These are phyloP conservation scores for Leucophenga varia DNA, from an alignment of 1,140 invertebrate genomes.

Conservation along the genomic window DNA sequence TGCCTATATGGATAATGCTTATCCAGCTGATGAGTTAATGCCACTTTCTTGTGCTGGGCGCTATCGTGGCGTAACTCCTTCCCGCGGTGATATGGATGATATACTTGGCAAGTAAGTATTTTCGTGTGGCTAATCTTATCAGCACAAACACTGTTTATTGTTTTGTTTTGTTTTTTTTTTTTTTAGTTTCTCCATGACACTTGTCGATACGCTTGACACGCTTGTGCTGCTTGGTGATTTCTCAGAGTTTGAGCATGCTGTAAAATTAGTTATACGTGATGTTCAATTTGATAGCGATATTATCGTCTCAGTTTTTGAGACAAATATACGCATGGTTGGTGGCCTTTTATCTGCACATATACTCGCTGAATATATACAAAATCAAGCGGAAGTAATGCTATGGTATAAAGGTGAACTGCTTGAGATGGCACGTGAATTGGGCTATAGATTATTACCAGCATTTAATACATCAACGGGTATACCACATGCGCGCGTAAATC, in stretches of 20 bases:
- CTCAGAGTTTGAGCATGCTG: constrained; percentile 90
- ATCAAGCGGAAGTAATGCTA: constrained; percentile 70
- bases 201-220: constrained; percentile 94
- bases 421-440: constrained; percentile 88
- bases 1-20: constrained; percentile 96
- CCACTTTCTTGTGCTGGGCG: constrained; percentile 92
- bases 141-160: too few species aligned
- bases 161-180: constrained; percentile 30
- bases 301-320: constrained; percentile 97
- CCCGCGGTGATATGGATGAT: constrained; percentile 94
- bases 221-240: constrained; percentile 90
- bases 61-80: constrained; percentile 81
- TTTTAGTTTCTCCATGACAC: constrained; percentile 92
- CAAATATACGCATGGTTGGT: constrained; percentile 94
- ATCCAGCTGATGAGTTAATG: constrained; percentile 98
- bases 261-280: constrained; percentile 81
- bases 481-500: constrained; percentile 92
- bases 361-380: constrained; percentile 79
- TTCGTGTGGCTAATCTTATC: neutral
- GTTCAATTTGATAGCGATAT: constrained; percentile 93
- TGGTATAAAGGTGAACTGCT: constrained; percentile 94
- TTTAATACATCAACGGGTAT: constrained; percentile 99
- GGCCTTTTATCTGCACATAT: constrained; percentile 93
- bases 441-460: constrained; percentile 87
- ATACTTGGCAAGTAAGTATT: constrained; percentile 88